A percentile compares a stretch with the other conserved stretches of the same genome.
phyloP scores from a whole-genome alignment of 2,888 invertebrate species.

The Rapana venosa region DNA sequence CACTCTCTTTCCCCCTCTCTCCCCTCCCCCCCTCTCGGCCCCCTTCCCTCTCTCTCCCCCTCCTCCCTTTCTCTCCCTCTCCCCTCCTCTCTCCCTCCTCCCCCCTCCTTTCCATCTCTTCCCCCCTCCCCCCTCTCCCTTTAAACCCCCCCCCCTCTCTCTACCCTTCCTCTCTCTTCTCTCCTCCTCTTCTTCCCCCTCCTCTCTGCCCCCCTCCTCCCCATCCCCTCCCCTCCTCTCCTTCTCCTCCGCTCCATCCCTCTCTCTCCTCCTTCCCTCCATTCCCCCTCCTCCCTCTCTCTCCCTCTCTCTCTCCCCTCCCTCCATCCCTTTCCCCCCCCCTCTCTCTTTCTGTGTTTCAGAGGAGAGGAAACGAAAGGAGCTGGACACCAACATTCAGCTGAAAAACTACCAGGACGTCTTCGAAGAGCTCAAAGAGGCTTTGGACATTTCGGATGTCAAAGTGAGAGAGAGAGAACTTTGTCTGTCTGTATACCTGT shows the following conservation, averaged over 20 bases:
- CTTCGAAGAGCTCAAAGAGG: conserved; percentile 66
- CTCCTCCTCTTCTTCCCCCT: no score
- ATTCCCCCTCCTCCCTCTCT: no score
- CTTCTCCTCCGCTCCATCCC: no score
- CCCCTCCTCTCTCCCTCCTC: not conserved
- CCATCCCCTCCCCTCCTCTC: no score
- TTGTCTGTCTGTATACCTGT: not conserved
- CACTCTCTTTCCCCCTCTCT: not conserved
- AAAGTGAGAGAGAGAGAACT: conserved; percentile 54
- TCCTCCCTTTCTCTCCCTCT: not conserved
- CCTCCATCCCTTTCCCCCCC: no score
- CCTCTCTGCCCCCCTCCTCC: no score
- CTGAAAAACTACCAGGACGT: conserved; percentile 65
- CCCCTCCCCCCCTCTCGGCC: not conserved
- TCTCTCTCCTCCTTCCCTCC: no score
- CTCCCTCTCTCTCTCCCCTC: no score
- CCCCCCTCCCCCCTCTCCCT: no score
- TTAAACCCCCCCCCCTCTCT: no score
- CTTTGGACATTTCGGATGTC: conserved; percentile 67
- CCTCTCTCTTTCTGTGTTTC: no score
- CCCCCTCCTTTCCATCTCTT: not conserved
- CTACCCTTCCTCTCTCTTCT: no score
- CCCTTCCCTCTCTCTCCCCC: not conserved
- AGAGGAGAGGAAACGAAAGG: conserved; percentile 52
- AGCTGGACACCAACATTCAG: conserved; percentile 58